Conservation (phyloP, 2,797 vertebrate genomes). For the Bucorvus abyssinicus region DNA sequence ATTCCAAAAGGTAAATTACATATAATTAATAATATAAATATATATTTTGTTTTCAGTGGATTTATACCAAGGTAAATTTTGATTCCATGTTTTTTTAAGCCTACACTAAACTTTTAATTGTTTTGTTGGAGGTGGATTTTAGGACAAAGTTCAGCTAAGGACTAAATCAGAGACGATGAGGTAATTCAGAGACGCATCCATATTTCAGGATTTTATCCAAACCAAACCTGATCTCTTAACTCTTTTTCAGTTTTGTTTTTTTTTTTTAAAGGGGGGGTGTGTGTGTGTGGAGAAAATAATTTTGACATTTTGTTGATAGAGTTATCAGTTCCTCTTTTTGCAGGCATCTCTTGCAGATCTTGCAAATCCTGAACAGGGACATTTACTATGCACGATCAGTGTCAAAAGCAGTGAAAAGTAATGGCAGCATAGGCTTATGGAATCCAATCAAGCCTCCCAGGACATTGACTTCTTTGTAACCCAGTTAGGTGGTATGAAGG, state of each 20-base stretch:
- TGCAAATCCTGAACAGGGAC: background rate
- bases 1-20: background rate
- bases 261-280: background rate
- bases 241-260: background rate
- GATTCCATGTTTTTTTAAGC: background rate
- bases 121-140: background rate
- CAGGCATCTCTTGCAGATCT: background rate
- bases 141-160: conserved; percentile 46
- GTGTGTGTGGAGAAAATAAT: background rate
- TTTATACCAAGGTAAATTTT: background rate
- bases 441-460: background rate
- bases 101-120: background rate
- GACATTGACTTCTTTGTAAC: background rate
- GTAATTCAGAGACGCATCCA: conserved; percentile 38
- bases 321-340: background rate
- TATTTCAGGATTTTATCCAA: conserved; percentile 52
- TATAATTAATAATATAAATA: background rate
- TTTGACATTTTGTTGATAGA: background rate
- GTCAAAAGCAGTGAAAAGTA: conserved; percentile 14
- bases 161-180: conserved; percentile 41
- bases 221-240: conserved; percentile 33
- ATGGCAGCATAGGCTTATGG: background rate
- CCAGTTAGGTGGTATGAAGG: background rate
- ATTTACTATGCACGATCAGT: background rate
- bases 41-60: background rate